A percentile compares a stretch with the other conserved stretches of the same genome.
These are phyloP conservation scores for Dascyllus trimaculatus DNA, from an alignment of 2,113 vertebrate species.

Conservation along the genomic window DNA sequence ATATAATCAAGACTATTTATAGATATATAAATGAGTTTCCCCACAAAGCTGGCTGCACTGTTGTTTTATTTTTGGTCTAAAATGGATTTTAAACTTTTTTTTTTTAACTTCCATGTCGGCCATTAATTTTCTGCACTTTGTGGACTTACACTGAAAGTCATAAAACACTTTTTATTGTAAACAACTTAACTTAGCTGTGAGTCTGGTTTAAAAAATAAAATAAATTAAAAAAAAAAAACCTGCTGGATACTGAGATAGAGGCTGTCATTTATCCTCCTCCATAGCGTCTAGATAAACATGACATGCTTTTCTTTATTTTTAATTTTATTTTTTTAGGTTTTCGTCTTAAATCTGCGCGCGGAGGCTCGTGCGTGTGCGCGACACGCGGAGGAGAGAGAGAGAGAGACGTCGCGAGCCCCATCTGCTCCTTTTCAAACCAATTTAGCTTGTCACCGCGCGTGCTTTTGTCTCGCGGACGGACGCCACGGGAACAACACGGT, in stretches of 20 bases:
- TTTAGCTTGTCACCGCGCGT: conserved; percentile 92
- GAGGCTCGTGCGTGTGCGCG: not conserved
- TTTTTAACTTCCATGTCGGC: too few species aligned
- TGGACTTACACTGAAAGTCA: not conserved
- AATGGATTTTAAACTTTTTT: too few species aligned
- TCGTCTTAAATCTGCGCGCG: conserved; percentile 23
- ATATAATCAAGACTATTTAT: too few species aligned
- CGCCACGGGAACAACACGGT: conserved; percentile 67
- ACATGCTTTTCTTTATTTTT: conserved; percentile 41
- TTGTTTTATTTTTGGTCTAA: too few species aligned
- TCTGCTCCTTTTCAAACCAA: conserved; percentile 93
- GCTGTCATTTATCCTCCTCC: conserved; percentile 39
- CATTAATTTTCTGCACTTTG: not conserved
- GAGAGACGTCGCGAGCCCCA: conserved; percentile 94
- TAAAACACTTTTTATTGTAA: too few species aligned
- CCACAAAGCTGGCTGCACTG: not conserved
- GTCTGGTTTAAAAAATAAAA: not conserved
- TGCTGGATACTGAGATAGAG: conserved; percentile 22
- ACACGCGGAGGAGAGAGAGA: conserved; percentile 57
- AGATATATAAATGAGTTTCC: not conserved
- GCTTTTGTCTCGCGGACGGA: conserved; percentile 90
- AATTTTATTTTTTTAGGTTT: not conserved
- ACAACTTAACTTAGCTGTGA: too few species aligned
- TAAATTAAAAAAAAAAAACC: not conserved
- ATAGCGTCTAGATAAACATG: conserved; percentile 51